These are phyloP conservation scores for Chelonoidis abingdonii DNA, from an alignment of 2,113 vertebrate species.

Conservation along the genomic window DNA sequence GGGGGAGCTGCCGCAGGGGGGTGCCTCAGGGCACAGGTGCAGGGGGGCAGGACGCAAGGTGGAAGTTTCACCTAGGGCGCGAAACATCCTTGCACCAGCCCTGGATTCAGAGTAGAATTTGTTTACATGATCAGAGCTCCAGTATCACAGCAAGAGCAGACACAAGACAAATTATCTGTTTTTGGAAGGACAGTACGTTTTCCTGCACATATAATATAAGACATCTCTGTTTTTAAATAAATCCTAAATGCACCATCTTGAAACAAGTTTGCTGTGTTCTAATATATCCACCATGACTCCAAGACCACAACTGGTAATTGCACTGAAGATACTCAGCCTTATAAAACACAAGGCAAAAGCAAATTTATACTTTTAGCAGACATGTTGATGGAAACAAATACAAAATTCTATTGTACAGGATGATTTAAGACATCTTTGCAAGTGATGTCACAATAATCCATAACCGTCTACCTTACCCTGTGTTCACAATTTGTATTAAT, in stretches of 20 bases:
- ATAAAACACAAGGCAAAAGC: not conserved
- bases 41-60: too few species aligned
- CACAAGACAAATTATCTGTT: accelerated
- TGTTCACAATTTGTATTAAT: not conserved
- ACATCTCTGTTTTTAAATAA: not conserved
- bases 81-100: too few species aligned
- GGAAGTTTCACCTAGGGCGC: too few species aligned
- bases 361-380: not conserved
- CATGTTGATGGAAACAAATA: accelerated
- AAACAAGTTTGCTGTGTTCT: not conserved
- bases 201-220: not conserved
- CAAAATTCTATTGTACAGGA: not conserved
- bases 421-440: not conserved
- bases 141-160: not conserved
- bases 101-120: not conserved
- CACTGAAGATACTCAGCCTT: accelerated
- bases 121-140: accelerated
- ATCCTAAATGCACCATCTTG: accelerated
- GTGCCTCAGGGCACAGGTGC: too few species aligned
- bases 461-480: not conserved
- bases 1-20: too few species aligned
- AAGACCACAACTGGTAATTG: not conserved
- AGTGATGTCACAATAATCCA: accelerated
- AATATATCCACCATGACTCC: not conserved
- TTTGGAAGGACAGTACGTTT: not conserved